phyloP scores from a whole-genome alignment of 2,113 vertebrate species.

The Tetrao urogallus region DNA sequence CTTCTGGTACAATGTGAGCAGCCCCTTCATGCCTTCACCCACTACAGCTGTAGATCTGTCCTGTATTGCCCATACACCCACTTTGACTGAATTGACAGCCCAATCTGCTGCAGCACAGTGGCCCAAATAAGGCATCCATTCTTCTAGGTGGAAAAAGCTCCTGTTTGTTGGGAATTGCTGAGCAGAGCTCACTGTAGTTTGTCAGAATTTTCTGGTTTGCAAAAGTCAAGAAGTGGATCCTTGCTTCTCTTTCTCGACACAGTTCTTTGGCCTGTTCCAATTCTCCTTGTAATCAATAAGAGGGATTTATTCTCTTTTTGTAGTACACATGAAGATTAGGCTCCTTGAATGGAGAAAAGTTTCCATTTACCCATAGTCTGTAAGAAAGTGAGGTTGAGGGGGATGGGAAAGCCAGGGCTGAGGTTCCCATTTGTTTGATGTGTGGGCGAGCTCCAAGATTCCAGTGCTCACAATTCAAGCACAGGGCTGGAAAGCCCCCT shows the following conservation, averaged over 20 bases:
- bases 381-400: not conserved
- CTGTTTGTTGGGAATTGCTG: not conserved
- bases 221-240: not conserved
- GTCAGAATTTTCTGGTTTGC: not conserved
- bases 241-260: not conserved
- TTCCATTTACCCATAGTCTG: not conserved
- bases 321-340: not conserved
- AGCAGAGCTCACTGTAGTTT: not conserved
- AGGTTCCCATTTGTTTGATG: not conserved
- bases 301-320: not conserved
- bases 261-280: not conserved
- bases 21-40: not conserved
- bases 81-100: not conserved
- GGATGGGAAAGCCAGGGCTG: not conserved
- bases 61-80: not conserved
- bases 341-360: not conserved
- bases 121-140: constrained; percentile 8
- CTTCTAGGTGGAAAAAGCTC: not conserved
- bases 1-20: not conserved
- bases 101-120: not conserved
- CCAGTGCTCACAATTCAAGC: not conserved
- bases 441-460: fast-evolving
- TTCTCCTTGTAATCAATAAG: constrained; percentile 26
- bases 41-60: not conserved
- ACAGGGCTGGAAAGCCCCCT: not conserved